Conservation (phyloP, 2,797 vertebrate genomes). For the Halcyon chelicuti region DNA sequence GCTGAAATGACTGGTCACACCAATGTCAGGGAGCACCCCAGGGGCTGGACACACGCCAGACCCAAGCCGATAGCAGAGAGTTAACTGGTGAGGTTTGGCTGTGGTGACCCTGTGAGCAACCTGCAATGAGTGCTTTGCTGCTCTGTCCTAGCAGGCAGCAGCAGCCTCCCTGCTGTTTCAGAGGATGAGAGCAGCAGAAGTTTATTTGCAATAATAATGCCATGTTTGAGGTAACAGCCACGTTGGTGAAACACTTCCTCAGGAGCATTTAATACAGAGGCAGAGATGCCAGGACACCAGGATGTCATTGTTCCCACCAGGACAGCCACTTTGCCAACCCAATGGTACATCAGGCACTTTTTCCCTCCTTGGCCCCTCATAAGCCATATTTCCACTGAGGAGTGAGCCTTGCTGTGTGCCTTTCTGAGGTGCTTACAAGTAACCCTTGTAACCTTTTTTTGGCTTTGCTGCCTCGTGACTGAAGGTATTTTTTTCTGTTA, state of each 20-base stretch:
- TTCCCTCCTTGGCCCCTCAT: background rate
- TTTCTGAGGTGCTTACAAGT: background rate
- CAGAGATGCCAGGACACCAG: background rate
- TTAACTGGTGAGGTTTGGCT: background rate
- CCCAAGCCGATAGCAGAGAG: background rate
- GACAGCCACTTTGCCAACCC: fast-evolving
- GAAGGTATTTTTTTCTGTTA: conserved; percentile 39
- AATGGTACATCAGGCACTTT: background rate
- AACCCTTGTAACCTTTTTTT: background rate
- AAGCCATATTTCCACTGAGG: background rate
- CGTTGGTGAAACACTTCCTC: background rate
- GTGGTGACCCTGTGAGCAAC: background rate
- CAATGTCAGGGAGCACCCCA: background rate
- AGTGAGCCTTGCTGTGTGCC: background rate
- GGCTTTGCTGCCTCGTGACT: background rate
- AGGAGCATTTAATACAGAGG: fast-evolving
- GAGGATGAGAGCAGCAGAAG: background rate
- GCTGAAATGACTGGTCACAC: background rate
- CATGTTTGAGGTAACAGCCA: background rate
- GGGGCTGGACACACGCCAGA: background rate
- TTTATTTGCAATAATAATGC: fast-evolving
- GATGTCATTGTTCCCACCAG: background rate
- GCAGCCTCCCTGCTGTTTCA: background rate
- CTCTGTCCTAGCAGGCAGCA: background rate
- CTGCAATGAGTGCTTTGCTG: background rate